Conservation (phyloP, 2,113 vertebrate genomes). For the Cercocebus atys region DNA sequence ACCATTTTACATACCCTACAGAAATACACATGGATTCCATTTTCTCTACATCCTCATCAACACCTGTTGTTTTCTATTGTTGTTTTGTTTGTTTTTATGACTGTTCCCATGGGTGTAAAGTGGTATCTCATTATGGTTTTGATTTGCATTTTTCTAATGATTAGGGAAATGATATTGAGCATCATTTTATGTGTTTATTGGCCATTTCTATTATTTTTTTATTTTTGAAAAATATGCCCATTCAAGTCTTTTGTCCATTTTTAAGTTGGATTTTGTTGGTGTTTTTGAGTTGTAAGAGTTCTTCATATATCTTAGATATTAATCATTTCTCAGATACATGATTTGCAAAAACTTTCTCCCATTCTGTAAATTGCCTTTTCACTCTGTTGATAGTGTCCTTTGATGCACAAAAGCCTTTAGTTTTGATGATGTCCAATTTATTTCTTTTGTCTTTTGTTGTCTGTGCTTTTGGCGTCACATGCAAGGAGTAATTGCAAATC, state of each 20-base stretch:
- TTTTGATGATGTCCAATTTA: neutral
- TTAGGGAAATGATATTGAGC: neutral
- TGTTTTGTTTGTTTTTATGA: neutral
- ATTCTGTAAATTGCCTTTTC: neutral
- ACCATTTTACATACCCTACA: neutral
- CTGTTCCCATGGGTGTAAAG: neutral
- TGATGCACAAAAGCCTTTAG: neutral
- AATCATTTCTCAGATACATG: neutral
- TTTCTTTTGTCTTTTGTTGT: neutral
- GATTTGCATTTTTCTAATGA: neutral
- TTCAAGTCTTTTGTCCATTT: neutral
- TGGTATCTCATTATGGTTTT: neutral
- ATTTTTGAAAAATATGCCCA: neutral
- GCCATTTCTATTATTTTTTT: neutral
- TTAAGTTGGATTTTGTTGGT: neutral
- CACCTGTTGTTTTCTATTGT: neutral
- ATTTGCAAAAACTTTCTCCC: neutral
- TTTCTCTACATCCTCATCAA: neutral
- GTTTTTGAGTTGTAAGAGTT: neutral
- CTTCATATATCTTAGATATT: neutral
- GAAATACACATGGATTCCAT: neutral
- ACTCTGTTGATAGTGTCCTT: neutral
- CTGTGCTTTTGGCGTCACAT: neutral
- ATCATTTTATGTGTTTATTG: neutral
- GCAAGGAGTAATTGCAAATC: neutral